A percentile compares a stretch with the other conserved stretches of the same genome.
Conservation (phyloP, 2,113 vertebrate species). For the Brachirus orientalis region DNA sequence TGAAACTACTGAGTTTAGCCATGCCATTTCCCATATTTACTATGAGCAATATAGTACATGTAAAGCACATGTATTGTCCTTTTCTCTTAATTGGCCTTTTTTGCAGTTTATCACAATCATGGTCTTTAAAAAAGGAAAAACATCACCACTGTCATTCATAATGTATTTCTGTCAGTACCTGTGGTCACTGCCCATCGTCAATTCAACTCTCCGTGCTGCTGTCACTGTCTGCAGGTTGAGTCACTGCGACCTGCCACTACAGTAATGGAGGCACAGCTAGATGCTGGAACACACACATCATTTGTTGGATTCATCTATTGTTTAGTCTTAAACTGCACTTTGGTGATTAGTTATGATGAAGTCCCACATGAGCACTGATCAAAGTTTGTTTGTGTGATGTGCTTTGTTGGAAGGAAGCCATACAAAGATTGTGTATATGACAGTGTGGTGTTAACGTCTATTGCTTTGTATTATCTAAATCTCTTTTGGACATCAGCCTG, state of each 20-base stretch:
- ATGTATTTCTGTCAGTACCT: background rate
- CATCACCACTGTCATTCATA: too few relatives aligned
- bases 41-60: too few relatives aligned
- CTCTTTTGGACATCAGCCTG: conserved; percentile 22
- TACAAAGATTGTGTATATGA: conserved; percentile 25
- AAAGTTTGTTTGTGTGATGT: conserved; percentile 41
- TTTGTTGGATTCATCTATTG: background rate
- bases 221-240: background rate
- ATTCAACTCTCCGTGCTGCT: background rate
- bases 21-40: too few relatives aligned
- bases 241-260: background rate
- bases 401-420: conserved; percentile 30
- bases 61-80: too few relatives aligned
- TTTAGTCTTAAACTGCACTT: conserved; percentile 8
- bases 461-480: conserved; percentile 31
- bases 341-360: conserved; percentile 33
- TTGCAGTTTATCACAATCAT: too few relatives aligned
- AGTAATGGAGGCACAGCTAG: background rate
- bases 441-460: conserved; percentile 45
- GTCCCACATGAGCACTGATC: conserved; percentile 31
- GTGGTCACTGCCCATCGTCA: background rate
- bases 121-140: too few relatives aligned
- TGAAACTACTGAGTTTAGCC: too few relatives aligned
- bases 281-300: background rate
- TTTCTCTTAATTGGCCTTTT: too few relatives aligned